Evolutionary conservation across 2,797 vertebrate species (phyloP).

Genomic region (Gadopsis marmoratus): DNA sequence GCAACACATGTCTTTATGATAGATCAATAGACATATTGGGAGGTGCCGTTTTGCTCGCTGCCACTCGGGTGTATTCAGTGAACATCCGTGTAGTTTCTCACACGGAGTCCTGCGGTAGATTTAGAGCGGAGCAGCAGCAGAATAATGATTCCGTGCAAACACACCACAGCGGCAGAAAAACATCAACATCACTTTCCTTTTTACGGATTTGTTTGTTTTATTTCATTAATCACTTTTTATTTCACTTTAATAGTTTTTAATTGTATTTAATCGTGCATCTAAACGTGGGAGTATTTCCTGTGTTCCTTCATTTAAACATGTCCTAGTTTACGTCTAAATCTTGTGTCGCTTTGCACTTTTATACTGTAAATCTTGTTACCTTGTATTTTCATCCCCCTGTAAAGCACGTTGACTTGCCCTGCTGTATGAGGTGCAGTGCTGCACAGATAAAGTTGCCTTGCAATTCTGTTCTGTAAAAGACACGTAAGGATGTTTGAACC

Average conservation of each 20-base stretch:
- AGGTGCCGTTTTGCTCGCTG: slow-evolving; percentile 3
- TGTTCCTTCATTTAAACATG: no score
- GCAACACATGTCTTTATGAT: neutral
- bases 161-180: neutral
- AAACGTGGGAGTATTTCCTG: no score
- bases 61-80: neutral
- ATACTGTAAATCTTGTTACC: no score
- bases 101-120: neutral
- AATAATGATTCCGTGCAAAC: neutral
- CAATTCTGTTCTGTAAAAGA: neutral
- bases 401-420: no score
- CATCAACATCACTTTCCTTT: neutral
- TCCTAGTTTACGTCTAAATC: no score
- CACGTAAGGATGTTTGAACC: neutral
- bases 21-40: neutral
- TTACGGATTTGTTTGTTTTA: neutral
- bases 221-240: no score
- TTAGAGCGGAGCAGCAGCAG: neutral
- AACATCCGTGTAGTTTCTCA: neutral
- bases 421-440: no score
- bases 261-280: no score
- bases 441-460: no score
- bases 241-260: no score
- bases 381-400: no score
- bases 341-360: no score